These are phyloP conservation scores for Chironomus riparius DNA, from an alignment of 2,888 invertebrate species.

Conservation along the genomic window DNA sequence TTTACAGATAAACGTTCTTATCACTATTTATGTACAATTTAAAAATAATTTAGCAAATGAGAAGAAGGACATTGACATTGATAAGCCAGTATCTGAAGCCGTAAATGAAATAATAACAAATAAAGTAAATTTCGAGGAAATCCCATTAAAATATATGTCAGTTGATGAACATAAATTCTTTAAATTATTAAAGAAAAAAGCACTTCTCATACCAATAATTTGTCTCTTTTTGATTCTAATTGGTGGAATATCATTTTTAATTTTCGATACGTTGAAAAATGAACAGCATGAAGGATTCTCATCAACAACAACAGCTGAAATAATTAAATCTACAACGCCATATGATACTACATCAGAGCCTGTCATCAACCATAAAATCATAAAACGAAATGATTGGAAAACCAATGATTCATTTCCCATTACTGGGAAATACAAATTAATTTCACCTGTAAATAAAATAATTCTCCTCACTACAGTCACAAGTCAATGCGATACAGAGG, in stretches of 20 bases:
- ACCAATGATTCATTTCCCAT: background rate
- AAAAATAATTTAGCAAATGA: background rate
- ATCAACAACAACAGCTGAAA: too few species aligned
- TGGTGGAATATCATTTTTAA: too few species aligned
- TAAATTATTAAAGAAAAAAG: too few species aligned
- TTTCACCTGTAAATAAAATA: background rate
- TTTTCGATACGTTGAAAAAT: too few species aligned
- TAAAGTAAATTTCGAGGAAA: background rate
- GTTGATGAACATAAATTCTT: too few species aligned
- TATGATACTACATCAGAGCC: too few species aligned
- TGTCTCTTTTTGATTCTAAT: too few species aligned
- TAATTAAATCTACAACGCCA: too few species aligned
- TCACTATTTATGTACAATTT: background rate
- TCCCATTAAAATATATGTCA: background rate
- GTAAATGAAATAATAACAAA: background rate
- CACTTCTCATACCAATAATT: too few species aligned
- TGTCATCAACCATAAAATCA: background rate
- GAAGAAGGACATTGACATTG: background rate
- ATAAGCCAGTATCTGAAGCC: background rate
- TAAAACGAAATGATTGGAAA: background rate
- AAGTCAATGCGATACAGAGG: background rate
- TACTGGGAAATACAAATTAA: background rate
- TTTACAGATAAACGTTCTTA: background rate
- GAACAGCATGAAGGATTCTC: too few species aligned
- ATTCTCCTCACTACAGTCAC: background rate